These are phyloP conservation scores for Apamea sordens DNA, from an alignment of 2,888 invertebrate genomes.

Conservation along the genomic window DNA sequence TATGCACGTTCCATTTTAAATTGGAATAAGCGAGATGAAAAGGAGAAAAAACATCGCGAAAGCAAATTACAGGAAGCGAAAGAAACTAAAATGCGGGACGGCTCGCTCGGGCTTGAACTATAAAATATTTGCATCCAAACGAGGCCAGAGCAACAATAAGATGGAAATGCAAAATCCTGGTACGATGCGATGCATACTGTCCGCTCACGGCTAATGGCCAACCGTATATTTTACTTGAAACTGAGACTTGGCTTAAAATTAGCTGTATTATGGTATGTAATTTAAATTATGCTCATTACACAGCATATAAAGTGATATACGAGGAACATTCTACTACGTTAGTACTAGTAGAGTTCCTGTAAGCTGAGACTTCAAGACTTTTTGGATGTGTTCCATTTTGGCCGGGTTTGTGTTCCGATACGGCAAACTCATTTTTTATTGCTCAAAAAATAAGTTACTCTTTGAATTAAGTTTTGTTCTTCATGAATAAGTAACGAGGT, in stretches of 20 bases:
- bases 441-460: constrained; percentile 48
- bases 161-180: constrained; percentile 84
- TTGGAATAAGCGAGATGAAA: constrained; percentile 81
- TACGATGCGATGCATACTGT: constrained; percentile 80
- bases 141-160: constrained; percentile 84
- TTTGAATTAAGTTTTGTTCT: constrained; percentile 43
- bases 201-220: constrained; percentile 73
- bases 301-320: constrained; percentile 48
- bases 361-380: constrained; percentile 51
- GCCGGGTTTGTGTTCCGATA: constrained; percentile 57
- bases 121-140: constrained; percentile 89
- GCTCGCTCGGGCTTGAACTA: constrained; percentile 82
- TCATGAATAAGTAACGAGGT: constrained; percentile 43
- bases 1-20: constrained; percentile 81
- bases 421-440: constrained; percentile 58
- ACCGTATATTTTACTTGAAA: constrained; percentile 70
- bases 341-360: constrained; percentile 45
- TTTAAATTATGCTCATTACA: constrained; percentile 61
- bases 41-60: constrained; percentile 77
- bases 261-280: constrained; percentile 63
- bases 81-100: constrained; percentile 83
- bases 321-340: constrained; percentile 37
- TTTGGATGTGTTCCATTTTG: constrained; percentile 65
- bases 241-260: constrained; percentile 66
- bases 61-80: constrained; percentile 85